These are phyloP conservation scores for Tympanoctomys barrerae DNA, from an alignment of 2,797 vertebrate genomes.

Conservation along the genomic window DNA sequence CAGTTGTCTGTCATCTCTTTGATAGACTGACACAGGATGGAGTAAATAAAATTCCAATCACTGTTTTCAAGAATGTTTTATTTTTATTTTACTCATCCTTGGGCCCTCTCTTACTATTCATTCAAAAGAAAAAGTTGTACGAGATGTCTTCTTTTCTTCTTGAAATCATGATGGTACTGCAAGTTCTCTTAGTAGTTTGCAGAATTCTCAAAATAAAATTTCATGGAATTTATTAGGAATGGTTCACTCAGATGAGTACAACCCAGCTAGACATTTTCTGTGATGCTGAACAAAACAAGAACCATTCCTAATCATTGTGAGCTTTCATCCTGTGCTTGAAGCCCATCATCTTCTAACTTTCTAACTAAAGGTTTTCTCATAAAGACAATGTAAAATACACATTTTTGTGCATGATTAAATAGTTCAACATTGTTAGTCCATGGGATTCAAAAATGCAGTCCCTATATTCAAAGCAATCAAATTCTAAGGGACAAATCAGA, in stretches of 20 bases:
- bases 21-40: slow-evolving; percentile 10
- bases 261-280: background rate
- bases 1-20: slow-evolving; percentile 42
- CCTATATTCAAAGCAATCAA: slow-evolving; percentile 36
- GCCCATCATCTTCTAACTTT: background rate
- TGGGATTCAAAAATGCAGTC: slow-evolving; percentile 56
- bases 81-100: slow-evolving; percentile 21
- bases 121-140: slow-evolving; percentile 31
- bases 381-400: slow-evolving; percentile 59
- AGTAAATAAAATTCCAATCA: background rate
- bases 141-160: background rate
- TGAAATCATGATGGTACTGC: background rate
- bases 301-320: background rate
- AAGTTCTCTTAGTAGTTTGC: background rate
- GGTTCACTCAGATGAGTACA: background rate
- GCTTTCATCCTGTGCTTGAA: slow-evolving; percentile 12
- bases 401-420: slow-evolving; percentile 63
- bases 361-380: slow-evolving; percentile 40
- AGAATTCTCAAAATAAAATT: slow-evolving; percentile 44
- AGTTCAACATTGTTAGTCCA: slow-evolving; percentile 67
- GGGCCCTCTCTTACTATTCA: background rate
- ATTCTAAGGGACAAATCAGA: slow-evolving; percentile 60
- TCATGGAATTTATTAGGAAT: background rate
- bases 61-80: background rate
- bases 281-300: slow-evolving; percentile 20